phyloP scores from a whole-genome alignment of 2,113 vertebrate species.

The Serilophus lunatus region DNA sequence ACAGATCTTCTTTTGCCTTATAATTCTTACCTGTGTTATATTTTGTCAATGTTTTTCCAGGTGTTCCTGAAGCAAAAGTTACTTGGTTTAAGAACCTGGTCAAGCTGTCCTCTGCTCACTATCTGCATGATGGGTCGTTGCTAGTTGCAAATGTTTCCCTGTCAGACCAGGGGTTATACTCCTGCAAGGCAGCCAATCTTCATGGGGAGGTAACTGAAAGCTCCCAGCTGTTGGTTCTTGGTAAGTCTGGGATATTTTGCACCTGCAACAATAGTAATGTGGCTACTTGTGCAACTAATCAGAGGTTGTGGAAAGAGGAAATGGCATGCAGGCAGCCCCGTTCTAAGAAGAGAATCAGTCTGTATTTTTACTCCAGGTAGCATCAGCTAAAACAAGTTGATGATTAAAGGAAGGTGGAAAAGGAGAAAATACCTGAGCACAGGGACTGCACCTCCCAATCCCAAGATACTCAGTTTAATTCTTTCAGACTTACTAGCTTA shows the following conservation, averaged over 20 bases:
- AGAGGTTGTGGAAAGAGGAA: background rate
- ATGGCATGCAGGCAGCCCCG: background rate
- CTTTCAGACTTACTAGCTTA: background rate
- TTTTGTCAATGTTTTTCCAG: slow-evolving; percentile 58
- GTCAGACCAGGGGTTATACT: slow-evolving; percentile 74
- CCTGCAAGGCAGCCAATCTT: slow-evolving; percentile 75
- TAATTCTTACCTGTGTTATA: background rate
- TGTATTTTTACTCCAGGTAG: background rate
- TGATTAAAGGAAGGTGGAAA: background rate
- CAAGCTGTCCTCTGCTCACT: slow-evolving; percentile 45
- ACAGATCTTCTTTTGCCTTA: background rate
- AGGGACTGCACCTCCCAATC: background rate
- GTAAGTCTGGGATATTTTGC: slow-evolving; percentile 53
- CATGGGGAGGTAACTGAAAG: slow-evolving; percentile 75
- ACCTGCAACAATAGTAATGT: background rate
- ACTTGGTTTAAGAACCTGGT: slow-evolving; percentile 77
- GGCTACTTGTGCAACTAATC: background rate
- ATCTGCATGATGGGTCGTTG: slow-evolving; percentile 63
- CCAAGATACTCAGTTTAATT: background rate
- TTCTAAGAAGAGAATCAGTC: background rate
- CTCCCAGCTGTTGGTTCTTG: slow-evolving; percentile 72
- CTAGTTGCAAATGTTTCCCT: slow-evolving; percentile 68
- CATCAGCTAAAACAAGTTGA: background rate
- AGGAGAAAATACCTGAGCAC: background rate
- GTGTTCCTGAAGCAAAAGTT: slow-evolving; percentile 80